phyloP scores from a whole-genome alignment of 2,797 vertebrate genomes.

The Rhynchonycteris naso region DNA sequence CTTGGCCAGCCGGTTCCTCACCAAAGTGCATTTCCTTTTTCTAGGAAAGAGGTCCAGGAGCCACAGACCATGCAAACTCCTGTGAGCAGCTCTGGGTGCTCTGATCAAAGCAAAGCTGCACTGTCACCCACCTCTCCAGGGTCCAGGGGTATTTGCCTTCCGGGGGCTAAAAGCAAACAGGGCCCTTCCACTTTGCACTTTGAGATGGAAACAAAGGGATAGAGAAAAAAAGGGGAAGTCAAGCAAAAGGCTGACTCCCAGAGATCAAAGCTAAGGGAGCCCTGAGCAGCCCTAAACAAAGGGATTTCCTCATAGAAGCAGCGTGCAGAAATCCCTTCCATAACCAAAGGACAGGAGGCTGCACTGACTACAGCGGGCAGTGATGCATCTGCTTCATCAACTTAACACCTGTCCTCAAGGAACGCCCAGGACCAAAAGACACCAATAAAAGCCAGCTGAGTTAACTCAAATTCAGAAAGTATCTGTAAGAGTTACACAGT shows the following conservation, averaged over 20 bases:
- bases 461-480: not conserved
- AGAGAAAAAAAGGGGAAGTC: not conserved
- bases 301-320: not conserved
- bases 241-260: slow-evolving; percentile 22
- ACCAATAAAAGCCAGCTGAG: not conserved
- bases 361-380: not conserved
- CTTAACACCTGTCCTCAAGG: rapidly evolving
- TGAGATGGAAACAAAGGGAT: slow-evolving; percentile 15
- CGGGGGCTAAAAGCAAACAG: slow-evolving; percentile 53
- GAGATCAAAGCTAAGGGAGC: slow-evolving; percentile 71
- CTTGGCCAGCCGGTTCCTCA: not conserved
- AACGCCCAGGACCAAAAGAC: not conserved
- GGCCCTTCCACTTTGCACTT: not conserved
- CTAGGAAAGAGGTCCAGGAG: slow-evolving; percentile 20
- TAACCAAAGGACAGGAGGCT: no score
- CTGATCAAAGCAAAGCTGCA: slow-evolving; percentile 39
- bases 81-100: not conserved
- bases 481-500: not conserved
- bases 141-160: not conserved
- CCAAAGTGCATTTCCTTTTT: slow-evolving; percentile 46
- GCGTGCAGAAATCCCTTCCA: not conserved
- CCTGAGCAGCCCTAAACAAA: not conserved
- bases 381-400: not conserved
- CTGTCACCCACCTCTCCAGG: not conserved
- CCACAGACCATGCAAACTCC: not conserved